Base-by-base conservation (phyloP, 2,113 vertebrate species). In the Lasiurus cinereus region DNA sequence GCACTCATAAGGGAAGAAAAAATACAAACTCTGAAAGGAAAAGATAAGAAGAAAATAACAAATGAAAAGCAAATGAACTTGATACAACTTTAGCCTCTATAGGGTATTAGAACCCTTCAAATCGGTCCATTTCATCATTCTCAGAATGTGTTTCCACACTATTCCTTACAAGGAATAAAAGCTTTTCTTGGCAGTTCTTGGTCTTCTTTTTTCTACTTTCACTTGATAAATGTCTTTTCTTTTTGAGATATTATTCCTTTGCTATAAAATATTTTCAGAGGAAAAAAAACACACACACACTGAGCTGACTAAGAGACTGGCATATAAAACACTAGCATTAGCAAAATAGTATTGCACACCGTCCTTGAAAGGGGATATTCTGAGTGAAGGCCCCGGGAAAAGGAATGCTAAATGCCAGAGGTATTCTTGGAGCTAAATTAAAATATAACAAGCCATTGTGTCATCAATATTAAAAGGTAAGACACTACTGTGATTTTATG, bases 281-380 rank as follows among this genome's bases (percentile, higher is more conserved):
- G 52, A 48, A 12, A n/a, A 66, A 87, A 85, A 36, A 70, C 29
- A 36, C 94, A 92, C 76, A 14, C 90, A 74, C 93, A 96, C 95
- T 90, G 78, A 96, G 59, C 62, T 91, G 89, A 96, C 80, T 92
- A 92, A 98, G 78, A 96, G 80, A 94, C 78, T 97, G 96, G 94
- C 97, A 96, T 82, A 72, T 83, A 97, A 97, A 98, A 93, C n/a
- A 96, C 80, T 86, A 83, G 77, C 70, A 96, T 96, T 97, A 96
- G 95, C 80, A 97, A 91, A 98, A 97, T 9, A 31, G 43, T 70
- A 77, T 31, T 93, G 39, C 36, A 10, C 70, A 92, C 92, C 0
- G 3, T 90, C 82, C 93, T 97, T 92, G 74, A 82, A 95, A 90
- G 29, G 73, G 80, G 36, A 72, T 79, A 87, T 93, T 83, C 59